phyloP scores from a whole-genome alignment of 2,888 invertebrate genomes.

The Leistus spinibarbis region DNA sequence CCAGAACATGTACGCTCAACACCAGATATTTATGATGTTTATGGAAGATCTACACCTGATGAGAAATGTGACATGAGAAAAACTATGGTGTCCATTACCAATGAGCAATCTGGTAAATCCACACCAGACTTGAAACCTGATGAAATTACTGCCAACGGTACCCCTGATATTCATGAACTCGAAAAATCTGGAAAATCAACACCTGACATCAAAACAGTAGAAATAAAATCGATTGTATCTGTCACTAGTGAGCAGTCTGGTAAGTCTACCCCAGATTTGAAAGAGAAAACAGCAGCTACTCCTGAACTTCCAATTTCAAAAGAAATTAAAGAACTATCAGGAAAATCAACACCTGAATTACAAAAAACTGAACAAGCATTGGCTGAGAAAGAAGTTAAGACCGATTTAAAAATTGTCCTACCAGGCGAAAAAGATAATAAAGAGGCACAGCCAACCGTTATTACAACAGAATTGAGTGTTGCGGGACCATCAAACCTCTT shows the following conservation, averaged over 20 bases:
- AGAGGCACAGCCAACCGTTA: slow-evolving; percentile 29
- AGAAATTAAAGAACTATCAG: slow-evolving; percentile 1
- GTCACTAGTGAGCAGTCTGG: slow-evolving; percentile 52
- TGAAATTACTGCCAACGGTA: not conserved
- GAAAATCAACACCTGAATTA: slow-evolving; percentile 27
- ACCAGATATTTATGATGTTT: not conserved
- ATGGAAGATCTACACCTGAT: slow-evolving; percentile 26
- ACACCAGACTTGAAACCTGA: not conserved
- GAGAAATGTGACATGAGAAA: not conserved
- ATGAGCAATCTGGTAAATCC: slow-evolving; percentile 23
- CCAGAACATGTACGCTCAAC: slow-evolving; percentile 50
- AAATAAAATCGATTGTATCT: slow-evolving; percentile 59
- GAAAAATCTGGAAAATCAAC: slow-evolving; percentile 55
- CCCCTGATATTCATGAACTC: not conserved
- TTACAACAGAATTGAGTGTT: slow-evolving; percentile 38
- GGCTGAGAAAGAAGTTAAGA: not conserved
- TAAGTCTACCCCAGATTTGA: slow-evolving; percentile 53
- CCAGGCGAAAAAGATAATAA: not conserved
- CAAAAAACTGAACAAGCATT: slow-evolving; percentile 2
- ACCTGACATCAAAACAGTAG: slow-evolving; percentile 55
- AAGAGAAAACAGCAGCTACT: not conserved
- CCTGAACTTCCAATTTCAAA: not conserved
- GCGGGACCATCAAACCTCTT: slow-evolving; percentile 44
- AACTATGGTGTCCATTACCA: slow-evolving; percentile 47
- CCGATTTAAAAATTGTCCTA: slow-evolving; percentile 20